phyloP scores from a whole-genome alignment of 2,888 invertebrate genomes.

The Penaeus monodon region DNA sequence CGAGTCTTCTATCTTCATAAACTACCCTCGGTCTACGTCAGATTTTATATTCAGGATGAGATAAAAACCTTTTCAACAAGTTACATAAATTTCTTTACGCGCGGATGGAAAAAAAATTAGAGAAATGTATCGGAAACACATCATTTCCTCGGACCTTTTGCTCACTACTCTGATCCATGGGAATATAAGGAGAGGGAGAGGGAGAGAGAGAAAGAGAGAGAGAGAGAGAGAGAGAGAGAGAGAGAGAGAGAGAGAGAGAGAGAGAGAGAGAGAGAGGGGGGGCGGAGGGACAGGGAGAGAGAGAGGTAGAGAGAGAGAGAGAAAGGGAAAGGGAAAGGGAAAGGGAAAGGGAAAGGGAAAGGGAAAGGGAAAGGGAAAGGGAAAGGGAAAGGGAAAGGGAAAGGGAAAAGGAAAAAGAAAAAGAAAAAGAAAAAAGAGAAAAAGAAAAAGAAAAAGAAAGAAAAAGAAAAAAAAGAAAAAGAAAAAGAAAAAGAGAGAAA shows the following conservation, averaged over 20 bases:
- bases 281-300: background rate
- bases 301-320: background rate
- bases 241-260: too few relatives aligned
- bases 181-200: too few relatives aligned
- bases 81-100: too few relatives aligned
- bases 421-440: background rate
- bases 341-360: background rate
- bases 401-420: background rate
- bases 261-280: background rate
- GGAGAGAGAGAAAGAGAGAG: too few relatives aligned
- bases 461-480: background rate
- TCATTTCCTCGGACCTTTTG: background rate
- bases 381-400: constrained; percentile 12
- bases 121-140: background rate
- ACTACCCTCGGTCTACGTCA: too few relatives aligned
- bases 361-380: background rate
- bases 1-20: too few relatives aligned
- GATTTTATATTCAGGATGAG: too few relatives aligned
- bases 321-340: background rate
- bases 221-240: too few relatives aligned
- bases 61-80: too few relatives aligned
- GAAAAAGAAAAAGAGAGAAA: background rate
- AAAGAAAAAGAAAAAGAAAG: background rate
- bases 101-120: too few relatives aligned
- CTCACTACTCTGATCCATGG: too few relatives aligned